A percentile compares a stretch with the other conserved stretches of the same genome.
These are phyloP conservation scores for Drosophila seguyi DNA, from an alignment of 1,140 invertebrate genomes.

Conservation along the genomic window DNA sequence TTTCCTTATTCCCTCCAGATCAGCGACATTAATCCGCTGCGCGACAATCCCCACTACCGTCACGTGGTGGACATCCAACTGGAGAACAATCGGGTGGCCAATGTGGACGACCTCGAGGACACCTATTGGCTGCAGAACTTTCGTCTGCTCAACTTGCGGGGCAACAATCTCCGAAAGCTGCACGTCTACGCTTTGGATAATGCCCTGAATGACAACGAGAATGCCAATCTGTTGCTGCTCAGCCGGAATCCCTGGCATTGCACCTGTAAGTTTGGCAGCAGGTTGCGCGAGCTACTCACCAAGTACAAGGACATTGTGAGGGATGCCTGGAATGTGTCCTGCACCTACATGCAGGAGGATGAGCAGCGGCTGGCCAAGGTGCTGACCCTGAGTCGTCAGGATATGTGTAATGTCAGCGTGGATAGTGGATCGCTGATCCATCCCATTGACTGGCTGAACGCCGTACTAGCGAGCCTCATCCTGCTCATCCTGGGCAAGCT, in stretches of 20 bases:
- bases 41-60: slow-evolving; percentile 88
- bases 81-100: slow-evolving; percentile 90
- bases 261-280: slow-evolving; percentile 91
- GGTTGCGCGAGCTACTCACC: slow-evolving; percentile 90
- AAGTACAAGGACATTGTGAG: slow-evolving; percentile 90
- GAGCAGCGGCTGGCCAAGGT: slow-evolving; percentile 87
- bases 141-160: slow-evolving; percentile 89
- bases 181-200: slow-evolving; percentile 92
- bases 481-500: slow-evolving; percentile 90
- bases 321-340: slow-evolving; percentile 86
- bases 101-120: slow-evolving; percentile 90
- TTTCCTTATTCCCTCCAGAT: slow-evolving; percentile 85
- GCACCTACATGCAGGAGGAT: slow-evolving; percentile 72
- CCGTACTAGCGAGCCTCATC: slow-evolving; percentile 89
- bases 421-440: slow-evolving; percentile 86
- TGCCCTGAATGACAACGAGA: slow-evolving; percentile 89
- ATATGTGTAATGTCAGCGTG: slow-evolving; percentile 88
- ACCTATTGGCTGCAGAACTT: slow-evolving; percentile 91
- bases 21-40: slow-evolving; percentile 87
- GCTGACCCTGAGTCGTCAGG: slow-evolving; percentile 88
- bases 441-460: slow-evolving; percentile 90
- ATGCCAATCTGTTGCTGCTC: slow-evolving; percentile 89
- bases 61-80: slow-evolving; percentile 90
- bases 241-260: slow-evolving; percentile 93
- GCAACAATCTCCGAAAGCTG: slow-evolving; percentile 91